phyloP scores from a whole-genome alignment of 2,113 vertebrate genomes.

The Ceuthmochares aereus region DNA sequence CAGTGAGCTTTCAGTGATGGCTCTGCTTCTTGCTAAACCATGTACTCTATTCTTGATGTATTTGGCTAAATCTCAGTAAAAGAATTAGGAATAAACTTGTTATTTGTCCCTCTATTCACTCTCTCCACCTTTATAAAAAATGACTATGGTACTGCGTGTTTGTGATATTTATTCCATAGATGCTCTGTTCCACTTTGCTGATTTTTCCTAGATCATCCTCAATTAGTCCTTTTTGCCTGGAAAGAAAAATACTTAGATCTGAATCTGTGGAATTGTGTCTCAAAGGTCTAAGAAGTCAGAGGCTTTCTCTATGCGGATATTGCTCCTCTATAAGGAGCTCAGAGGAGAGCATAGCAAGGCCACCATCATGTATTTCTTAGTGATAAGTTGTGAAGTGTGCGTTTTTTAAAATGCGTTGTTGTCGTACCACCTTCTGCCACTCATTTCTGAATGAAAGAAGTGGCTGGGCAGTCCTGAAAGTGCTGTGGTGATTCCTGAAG shows the following conservation, averaged over 20 bases:
- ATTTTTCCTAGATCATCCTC: neutral
- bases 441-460: neutral
- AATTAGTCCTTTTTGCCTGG: neutral
- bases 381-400: neutral
- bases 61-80: neutral
- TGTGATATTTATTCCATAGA: neutral
- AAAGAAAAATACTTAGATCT: neutral
- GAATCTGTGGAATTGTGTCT: neutral
- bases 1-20: fast-evolving
- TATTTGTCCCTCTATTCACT: neutral
- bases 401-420: neutral
- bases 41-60: neutral
- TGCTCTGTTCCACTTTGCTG: neutral
- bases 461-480: neutral
- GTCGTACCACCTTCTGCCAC: neutral
- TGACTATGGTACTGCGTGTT: neutral
- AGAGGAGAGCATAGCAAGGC: neutral
- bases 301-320: neutral
- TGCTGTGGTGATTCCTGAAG: neutral
- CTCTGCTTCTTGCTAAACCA: neutral
- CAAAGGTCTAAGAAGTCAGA: neutral
- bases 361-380: neutral
- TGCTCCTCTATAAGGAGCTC: neutral
- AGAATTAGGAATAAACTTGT: neutral
- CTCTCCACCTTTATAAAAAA: neutral